Percentiles rank a stretch among this genome's conserved stretches.
These are phyloP conservation scores for Melanophora roralis DNA, from an alignment of 2,888 invertebrate genomes.

Conservation along the genomic window DNA sequence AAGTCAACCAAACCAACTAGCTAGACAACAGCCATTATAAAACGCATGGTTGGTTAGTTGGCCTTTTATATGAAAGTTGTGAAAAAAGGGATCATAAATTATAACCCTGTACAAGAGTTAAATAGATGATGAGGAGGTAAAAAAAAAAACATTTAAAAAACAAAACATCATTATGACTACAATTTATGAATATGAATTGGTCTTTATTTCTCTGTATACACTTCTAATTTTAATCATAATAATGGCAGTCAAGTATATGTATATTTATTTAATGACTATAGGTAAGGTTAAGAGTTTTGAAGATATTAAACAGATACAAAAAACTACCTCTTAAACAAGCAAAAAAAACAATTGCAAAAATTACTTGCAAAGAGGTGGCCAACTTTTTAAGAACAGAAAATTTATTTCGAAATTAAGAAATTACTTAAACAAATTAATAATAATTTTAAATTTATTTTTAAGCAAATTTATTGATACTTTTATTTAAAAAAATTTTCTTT, in stretches of 20 bases:
- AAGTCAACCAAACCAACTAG: background rate
- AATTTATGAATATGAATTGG: constrained; percentile 44
- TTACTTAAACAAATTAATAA: too few species aligned
- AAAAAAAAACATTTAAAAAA: constrained; percentile 49
- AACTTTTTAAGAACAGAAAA: background rate
- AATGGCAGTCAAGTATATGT: constrained; percentile 32
- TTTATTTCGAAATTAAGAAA: too few species aligned
- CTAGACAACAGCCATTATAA: constrained; percentile 9
- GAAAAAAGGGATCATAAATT: constrained; percentile 53
- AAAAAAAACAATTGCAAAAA: background rate
- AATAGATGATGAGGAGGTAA: constrained; percentile 39
- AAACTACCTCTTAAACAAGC: constrained; percentile 37
- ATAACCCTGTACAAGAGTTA: constrained; percentile 53
- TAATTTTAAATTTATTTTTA: too few species aligned
- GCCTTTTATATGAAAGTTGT: constrained; percentile 33
- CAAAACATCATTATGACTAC: constrained; percentile 54
- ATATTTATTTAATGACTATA: constrained; percentile 12
- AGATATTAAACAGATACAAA: background rate
- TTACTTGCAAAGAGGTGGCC: background rate
- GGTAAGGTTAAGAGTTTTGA: constrained; percentile 34
- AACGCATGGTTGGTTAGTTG: constrained; percentile 47
- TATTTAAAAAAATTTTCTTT: too few species aligned
- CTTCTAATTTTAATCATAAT: constrained; percentile 36
- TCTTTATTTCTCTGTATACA: constrained; percentile 4
- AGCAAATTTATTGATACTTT: too few species aligned